Percentiles rank a stretch among this genome's conserved stretches.
Conservation (phyloP, 23 tunicate species). For the Botrylloides violaceus region DNA sequence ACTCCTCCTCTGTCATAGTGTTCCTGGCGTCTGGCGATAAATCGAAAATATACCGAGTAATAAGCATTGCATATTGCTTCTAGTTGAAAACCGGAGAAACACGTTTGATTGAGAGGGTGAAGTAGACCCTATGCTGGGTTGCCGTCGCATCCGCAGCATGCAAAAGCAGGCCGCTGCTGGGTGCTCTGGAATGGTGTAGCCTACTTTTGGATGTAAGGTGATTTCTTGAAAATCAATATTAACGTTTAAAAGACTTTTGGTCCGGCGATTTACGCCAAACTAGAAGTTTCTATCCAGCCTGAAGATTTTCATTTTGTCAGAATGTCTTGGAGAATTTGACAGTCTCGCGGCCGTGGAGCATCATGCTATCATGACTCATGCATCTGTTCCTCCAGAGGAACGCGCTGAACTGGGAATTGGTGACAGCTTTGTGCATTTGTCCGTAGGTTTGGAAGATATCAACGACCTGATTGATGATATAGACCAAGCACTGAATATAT, state of each 20-base stretch:
- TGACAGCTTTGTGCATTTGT: constrained; percentile 83
- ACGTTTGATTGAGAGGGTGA: too few species aligned
- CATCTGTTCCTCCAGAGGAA: constrained; percentile 82
- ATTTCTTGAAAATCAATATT: constrained; percentile 49
- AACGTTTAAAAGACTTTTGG: too few species aligned
- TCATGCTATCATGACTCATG: constrained; percentile 97
- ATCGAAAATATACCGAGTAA: too few species aligned
- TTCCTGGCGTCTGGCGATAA: too few species aligned
- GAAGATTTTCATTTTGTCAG: constrained; percentile 85
- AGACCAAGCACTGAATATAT: constrained; percentile 83
- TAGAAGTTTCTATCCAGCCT: constrained; percentile 42
- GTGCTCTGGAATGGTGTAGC: constrained; percentile 94
- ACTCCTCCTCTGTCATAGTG: too few species aligned
- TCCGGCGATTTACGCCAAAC: too few species aligned
- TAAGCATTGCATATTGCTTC: too few species aligned
- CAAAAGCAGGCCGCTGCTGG: too few species aligned
- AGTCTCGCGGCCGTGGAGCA: constrained; percentile 98
- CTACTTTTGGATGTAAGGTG: constrained; percentile 73
- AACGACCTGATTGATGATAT: constrained; percentile 79
- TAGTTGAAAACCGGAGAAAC: too few species aligned
- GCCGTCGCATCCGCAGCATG: too few species aligned
- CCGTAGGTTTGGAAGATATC: constrained; percentile 88
- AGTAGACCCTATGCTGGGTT: too few species aligned
- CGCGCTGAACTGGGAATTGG: constrained; percentile 63
- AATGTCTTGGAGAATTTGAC: constrained; percentile 94